Conservation (phyloP, 2,797 vertebrate species). For the Rhynchotus rufescens region DNA sequence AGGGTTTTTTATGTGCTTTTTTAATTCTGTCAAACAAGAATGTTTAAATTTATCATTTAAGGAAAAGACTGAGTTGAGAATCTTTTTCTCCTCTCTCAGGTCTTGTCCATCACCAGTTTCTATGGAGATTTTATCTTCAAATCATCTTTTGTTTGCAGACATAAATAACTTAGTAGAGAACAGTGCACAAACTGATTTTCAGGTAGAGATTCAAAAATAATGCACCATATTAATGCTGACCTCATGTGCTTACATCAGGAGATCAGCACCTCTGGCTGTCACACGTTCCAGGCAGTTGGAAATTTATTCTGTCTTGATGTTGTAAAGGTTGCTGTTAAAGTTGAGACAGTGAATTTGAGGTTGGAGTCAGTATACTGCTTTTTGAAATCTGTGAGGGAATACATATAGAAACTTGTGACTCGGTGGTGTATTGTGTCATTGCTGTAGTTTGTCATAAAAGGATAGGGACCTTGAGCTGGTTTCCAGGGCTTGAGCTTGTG, state of each 20-base stretch:
- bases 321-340: not conserved
- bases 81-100: not conserved
- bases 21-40: not conserved
- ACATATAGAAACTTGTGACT: not conserved
- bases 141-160: not conserved
- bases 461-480: not conserved
- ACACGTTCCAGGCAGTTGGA: not conserved
- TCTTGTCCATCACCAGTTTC: not conserved
- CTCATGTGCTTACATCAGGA: not conserved
- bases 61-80: not conserved
- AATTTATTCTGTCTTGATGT: not conserved
- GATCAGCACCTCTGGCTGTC: not conserved
- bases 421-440: not conserved
- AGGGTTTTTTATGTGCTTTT: not conserved
- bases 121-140: constrained; percentile 6
- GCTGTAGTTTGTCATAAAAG: not conserved
- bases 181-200: not conserved
- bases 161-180: not conserved
- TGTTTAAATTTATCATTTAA: not conserved
- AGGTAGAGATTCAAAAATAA: not conserved
- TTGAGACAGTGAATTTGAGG: not conserved
- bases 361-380: not conserved
- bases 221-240: not conserved
- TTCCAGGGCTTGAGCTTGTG: not conserved
- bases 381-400: not conserved